Conservation (phyloP, 1,140 invertebrate genomes). For the Nasonia vitripennis region DNA sequence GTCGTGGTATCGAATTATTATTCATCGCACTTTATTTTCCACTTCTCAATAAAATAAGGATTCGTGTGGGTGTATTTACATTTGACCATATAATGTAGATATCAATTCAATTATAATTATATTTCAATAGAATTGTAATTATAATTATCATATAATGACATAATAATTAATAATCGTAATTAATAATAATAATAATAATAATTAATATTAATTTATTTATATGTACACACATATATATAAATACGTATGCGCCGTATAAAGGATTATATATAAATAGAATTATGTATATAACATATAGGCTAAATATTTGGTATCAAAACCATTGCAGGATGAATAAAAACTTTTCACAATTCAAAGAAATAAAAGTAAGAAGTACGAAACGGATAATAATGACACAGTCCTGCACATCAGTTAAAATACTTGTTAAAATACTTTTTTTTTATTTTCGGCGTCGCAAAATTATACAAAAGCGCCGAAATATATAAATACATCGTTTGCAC, state of each 20-base stretch:
- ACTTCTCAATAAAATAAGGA: conserved; percentile 51
- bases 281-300: conserved; percentile 59
- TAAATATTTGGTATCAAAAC: conserved; percentile 69
- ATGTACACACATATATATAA: conserved; percentile 56
- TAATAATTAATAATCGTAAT: conserved; percentile 37
- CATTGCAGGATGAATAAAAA: conserved; percentile 61
- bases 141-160: conserved; percentile 14
- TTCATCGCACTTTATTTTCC: conserved; percentile 16
- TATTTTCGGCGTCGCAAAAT: not conserved
- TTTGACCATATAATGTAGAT: conserved; percentile 39
- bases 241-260: conserved; percentile 59
- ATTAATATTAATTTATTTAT: conserved; percentile 50
- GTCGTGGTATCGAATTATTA: conserved; percentile 15
- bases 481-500: conserved; percentile 30
- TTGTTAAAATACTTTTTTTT: conserved; percentile 42
- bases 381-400: conserved; percentile 2
- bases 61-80: conserved; percentile 53
- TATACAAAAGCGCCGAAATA: not conserved
- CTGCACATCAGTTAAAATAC: conserved; percentile 32
- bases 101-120: conserved; percentile 20
- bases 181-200: conserved; percentile 47
- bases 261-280: conserved; percentile 62
- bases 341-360: not conserved
- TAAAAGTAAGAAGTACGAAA: conserved; percentile 9
- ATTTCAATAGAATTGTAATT: not conserved